Conservation (phyloP, 2,888 invertebrate genomes). For the Hartigia nigra region DNA sequence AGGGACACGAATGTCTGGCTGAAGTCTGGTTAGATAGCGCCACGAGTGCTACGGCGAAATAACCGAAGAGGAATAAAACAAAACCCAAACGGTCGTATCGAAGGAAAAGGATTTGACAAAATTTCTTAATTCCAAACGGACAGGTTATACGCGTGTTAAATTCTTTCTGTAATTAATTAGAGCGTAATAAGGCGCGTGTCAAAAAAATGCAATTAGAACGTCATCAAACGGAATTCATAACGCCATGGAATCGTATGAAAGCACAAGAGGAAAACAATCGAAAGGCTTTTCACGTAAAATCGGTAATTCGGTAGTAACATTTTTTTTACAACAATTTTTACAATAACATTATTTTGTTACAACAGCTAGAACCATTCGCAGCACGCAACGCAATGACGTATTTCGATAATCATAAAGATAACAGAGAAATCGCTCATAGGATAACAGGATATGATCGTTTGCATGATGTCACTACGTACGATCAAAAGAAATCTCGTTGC, state of each 20-base stretch:
- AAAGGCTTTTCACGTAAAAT: slow-evolving; percentile 6
- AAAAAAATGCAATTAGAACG: not conserved
- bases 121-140: not conserved
- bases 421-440: slow-evolving; percentile 15
- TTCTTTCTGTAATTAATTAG: not conserved
- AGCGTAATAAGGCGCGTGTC: not conserved
- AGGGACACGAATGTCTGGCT: not conserved
- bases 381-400: slow-evolving; percentile 44
- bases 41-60: not conserved
- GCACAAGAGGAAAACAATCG: slow-evolving; percentile 31
- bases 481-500: slow-evolving; percentile 46
- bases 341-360: too few species aligned
- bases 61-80: not conserved
- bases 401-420: slow-evolving; percentile 41
- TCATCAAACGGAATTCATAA: slow-evolving; percentile 37
- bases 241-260: slow-evolving; percentile 46
- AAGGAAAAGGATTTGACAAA: not conserved
- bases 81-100: not conserved
- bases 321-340: not conserved
- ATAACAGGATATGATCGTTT: slow-evolving; percentile 48
- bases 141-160: not conserved
- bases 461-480: slow-evolving; percentile 42
- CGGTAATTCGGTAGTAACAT: not conserved
- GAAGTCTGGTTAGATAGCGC: not conserved
- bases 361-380: slow-evolving; percentile 45